Percentiles rank a stretch among this genome's conserved stretches.
phyloP scores from a whole-genome alignment of 2,113 vertebrate species.

The Himantopus leucocephalus region DNA sequence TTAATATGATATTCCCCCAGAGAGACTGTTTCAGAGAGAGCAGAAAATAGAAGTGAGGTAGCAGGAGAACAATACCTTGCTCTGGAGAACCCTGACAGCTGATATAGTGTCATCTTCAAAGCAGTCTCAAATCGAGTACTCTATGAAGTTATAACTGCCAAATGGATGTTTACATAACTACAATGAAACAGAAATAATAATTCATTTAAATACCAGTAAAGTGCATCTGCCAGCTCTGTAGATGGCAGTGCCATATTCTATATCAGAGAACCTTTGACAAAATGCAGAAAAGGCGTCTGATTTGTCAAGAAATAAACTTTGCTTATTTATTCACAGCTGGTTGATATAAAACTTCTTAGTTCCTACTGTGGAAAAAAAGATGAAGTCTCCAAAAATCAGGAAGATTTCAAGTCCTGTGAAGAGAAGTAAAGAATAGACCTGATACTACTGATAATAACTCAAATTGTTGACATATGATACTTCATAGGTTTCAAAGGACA shows the following conservation, averaged over 20 bases:
- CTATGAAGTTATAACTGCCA: not conserved
- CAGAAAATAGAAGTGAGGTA: not conserved
- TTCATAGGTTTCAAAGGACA: not conserved
- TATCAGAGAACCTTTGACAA: not conserved
- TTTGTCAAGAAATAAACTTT: conserved; percentile 2
- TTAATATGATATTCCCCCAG: not conserved
- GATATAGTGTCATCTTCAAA: conserved; percentile 23
- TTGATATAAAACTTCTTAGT: not conserved
- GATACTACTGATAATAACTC: not conserved
- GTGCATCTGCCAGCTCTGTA: not conserved
- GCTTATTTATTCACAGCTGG: not conserved
- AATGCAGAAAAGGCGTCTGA: not conserved
- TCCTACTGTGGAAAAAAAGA: not conserved
- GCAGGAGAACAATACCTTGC: not conserved
- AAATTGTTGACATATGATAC: not conserved
- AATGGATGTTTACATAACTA: not conserved
- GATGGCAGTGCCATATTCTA: not conserved
- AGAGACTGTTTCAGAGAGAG: not conserved
- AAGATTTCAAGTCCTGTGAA: not conserved
- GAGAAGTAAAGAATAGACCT: not conserved
- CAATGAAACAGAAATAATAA: conserved; percentile 25
- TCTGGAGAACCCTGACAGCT: not conserved
- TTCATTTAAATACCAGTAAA: conserved; percentile 38
- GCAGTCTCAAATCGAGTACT: not conserved
- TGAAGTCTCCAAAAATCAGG: not conserved